Evolutionary conservation across 2,113 vertebrate species (phyloP).

Genomic region (Pollimyrus isidori): DNA sequence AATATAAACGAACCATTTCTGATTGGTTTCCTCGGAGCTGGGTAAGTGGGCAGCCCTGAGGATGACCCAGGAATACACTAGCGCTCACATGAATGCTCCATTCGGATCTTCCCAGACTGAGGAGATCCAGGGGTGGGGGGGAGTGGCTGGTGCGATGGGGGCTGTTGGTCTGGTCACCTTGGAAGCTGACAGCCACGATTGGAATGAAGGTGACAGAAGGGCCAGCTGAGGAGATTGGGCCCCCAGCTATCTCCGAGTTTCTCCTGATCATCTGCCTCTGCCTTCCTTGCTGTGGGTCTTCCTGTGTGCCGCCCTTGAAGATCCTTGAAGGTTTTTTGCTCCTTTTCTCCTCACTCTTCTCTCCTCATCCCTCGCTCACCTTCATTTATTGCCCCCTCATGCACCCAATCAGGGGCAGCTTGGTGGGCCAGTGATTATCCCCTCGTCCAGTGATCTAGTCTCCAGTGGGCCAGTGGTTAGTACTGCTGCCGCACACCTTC

Average conservation of each 20-base stretch:
- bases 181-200: constrained; percentile 8
- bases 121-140: background rate
- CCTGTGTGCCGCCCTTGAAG: background rate
- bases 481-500: too few species aligned
- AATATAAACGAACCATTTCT: constrained; percentile 10
- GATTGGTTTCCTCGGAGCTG: constrained; percentile 5
- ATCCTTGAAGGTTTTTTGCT: background rate
- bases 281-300: background rate
- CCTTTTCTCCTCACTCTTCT: background rate
- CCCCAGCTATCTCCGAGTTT: background rate
- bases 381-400: background rate
- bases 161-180: background rate
- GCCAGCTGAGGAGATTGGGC: background rate
- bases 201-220: background rate
- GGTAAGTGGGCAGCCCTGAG: background rate
- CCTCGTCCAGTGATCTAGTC: too few species aligned
- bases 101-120: background rate
- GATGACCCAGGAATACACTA: background rate
- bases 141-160: background rate
- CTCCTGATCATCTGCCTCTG: background rate
- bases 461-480: too few species aligned
- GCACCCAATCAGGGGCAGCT: background rate
- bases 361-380: background rate
- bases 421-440: too few species aligned
- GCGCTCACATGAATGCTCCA: background rate